Evolutionary conservation across 2,113 vertebrate species (phyloP), one percentile per base, ranked within the genome.

Genomic region (Hemicordylus capensis): DNA sequence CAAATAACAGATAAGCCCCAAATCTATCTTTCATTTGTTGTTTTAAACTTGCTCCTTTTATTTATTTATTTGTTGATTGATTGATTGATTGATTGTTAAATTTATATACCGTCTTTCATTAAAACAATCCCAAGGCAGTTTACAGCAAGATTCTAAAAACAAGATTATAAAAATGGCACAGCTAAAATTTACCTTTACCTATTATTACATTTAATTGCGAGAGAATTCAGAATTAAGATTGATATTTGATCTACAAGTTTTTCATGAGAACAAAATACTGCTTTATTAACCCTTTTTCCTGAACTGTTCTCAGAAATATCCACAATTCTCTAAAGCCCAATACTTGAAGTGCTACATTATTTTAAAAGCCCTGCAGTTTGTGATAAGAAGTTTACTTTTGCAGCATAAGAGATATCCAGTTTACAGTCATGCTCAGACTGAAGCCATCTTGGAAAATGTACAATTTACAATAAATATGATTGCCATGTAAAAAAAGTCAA

Each of bases 221-320:
- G 58, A 80, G 83, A 80, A 87, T 67, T 19, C 37, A 59, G 72
- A 85, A 80, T 85, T 63, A 93, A 88, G 89, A 89, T 87, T 92
- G 90, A 86, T 88, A 80, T 87, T 92, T 93, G 85, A 82, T 83
- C 14, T 78, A 58, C 81, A 86, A 67, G 63, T 90, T 94, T 92
- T 89, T 92, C 83, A 87, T 84, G 87, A 78, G 87, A 89, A 28
- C 80, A 81, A 81, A 56, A 22, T 81, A 85, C 28, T n/a, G n/a
- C n/a, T n/a, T n/a, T n/a, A n/a, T n/a, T 88, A 90, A 93, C 86
- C 89, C 89, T 80, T 83, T 85, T 87, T 88, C 58, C 63, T 44
- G 76, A 85, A 87, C 7, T 5, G 19, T 19, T 17, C 26, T 46
- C 37, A 48, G 46, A 48, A 79, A 79, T 26, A 14, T 46, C 28